Base-by-base conservation (phyloP, 2,888 invertebrate species). In the Eristalinus sepulchralis region DNA sequence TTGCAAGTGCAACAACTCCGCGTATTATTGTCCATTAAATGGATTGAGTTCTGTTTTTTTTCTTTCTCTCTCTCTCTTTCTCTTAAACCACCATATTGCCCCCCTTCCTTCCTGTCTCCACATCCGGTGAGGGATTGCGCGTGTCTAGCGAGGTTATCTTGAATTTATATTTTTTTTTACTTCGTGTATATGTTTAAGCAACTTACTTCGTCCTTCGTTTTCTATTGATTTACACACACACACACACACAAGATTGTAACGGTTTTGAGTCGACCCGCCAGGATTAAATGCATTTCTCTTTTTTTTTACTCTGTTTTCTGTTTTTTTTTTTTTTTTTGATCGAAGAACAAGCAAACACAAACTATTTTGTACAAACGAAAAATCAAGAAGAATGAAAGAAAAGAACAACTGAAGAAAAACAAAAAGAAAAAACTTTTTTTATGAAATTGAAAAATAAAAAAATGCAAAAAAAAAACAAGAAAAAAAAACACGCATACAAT, bases 1-100 rank as follows among this genome's bases (percentile, higher is more conserved):
- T 27, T 75, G 53, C 36, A 27, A 70, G 78, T 75, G 75, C 71
- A 79, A 83, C 86, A 86, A 86, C 71, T 86, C 83, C 86, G 86
- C 66, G 78, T 86, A 75, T 83, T 83, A 86, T 86, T 86, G 86
- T 86, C 86, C 86, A 86, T 86, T 86, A 86, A 83, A 86, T 86
- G 86, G 86, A 86, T 67, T 75, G 70, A 70, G 60, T 79, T 86
- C 73, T 79, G 75, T 86, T 78, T 66, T 78, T 47, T 47, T 17
- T 8, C 17, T 17, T 17, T 8, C 17, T n/a, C 2, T 13, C 13
- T 13, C 39, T 5, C 2, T 36, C 13, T 9, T n/a, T 20, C 31
- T 63, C 34, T 47, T 64, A 20, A 11, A 39, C 47, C 47, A 8
- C 6, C n/a, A n/a, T 5, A n/a, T 17, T 47, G 47, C 17, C 47